These are phyloP conservation scores for Anhinga rufa DNA, from an alignment of 2,113 vertebrate species.

Conservation along the genomic window DNA sequence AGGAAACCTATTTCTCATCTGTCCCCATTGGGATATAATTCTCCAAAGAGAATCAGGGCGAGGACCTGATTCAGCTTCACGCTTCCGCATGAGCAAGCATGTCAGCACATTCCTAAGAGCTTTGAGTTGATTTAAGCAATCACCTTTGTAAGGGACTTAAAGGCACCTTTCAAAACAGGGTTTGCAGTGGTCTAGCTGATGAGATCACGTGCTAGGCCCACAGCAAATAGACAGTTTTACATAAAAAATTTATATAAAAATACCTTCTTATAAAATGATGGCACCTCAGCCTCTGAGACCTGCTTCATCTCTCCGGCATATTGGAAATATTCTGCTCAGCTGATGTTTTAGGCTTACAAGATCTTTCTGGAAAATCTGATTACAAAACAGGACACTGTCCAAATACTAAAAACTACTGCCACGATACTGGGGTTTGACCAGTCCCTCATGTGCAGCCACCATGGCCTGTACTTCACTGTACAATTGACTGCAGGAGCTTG, in stretches of 20 bases:
- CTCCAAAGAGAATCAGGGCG: not conserved
- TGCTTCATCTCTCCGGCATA: not conserved
- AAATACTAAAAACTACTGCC: not conserved
- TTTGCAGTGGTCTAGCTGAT: not conserved
- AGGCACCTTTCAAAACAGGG: not conserved
- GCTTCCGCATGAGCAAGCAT: not conserved
- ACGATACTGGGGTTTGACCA: not conserved
- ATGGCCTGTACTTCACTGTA: not conserved
- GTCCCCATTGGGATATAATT: not conserved
- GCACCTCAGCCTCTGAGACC: not conserved
- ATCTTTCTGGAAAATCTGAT: not conserved
- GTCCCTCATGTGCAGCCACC: not conserved
- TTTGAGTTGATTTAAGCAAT: not conserved
- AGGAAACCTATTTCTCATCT: not conserved
- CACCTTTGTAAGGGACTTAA: not conserved
- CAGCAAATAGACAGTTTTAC: not conserved
- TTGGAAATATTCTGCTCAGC: not conserved
- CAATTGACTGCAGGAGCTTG: not conserved
- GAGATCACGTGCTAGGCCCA: not conserved
- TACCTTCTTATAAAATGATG: not conserved
- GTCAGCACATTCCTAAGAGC: slow-evolving; percentile 4
- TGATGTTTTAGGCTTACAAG: not conserved
- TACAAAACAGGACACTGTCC: not conserved
- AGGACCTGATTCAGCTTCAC: not conserved
- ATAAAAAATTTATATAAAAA: not conserved